Evolutionary conservation across 2,113 vertebrate genomes (phyloP).

Genomic region (Melanocharis versteri): DNA sequence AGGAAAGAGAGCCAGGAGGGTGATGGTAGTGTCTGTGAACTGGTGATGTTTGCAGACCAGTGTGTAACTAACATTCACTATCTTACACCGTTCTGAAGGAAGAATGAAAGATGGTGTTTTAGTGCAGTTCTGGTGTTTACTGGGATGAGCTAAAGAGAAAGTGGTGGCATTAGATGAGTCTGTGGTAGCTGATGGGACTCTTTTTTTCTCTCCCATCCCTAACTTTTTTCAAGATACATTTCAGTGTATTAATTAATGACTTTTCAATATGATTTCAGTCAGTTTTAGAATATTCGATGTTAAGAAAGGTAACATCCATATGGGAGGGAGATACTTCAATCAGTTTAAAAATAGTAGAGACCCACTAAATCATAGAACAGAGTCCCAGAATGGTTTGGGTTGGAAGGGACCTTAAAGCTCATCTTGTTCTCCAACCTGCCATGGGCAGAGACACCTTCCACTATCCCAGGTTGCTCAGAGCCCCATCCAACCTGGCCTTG

Average conservation of each 20-base stretch:
- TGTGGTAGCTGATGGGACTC: neutral
- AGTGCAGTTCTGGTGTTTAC: neutral
- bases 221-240: neutral
- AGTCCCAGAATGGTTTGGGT: neutral
- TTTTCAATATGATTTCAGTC: neutral
- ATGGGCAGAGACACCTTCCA: neutral
- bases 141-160: neutral
- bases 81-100: neutral
- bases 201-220: neutral
- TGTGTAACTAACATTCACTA: neutral
- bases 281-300: neutral
- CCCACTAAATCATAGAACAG: neutral
- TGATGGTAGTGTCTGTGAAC: neutral
- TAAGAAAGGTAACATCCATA: neutral
- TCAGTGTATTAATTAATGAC: neutral
- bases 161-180: neutral
- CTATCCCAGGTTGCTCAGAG: neutral
- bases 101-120: neutral
- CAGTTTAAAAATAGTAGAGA: neutral
- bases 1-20: neutral
- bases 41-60: neutral
- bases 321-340: neutral
- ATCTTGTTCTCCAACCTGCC: no score
- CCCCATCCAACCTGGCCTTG: fast-evolving
- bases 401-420: neutral